phyloP scores from a whole-genome alignment of 2,888 invertebrate species.

The Dolichomitus sp. region DNA sequence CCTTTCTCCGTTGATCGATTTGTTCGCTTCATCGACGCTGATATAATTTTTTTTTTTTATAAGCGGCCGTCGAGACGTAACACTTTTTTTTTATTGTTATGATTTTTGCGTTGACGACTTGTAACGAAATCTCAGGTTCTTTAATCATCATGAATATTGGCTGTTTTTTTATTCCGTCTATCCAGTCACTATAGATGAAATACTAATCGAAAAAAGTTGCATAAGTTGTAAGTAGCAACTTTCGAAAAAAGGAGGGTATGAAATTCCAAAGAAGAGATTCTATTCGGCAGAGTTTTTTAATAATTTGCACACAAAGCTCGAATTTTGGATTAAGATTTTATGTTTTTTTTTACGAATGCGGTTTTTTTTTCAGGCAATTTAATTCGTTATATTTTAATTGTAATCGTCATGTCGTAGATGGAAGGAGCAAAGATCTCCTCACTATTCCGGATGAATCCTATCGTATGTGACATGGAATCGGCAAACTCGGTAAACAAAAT shows the following conservation, averaged over 20 bases:
- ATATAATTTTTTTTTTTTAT: slow-evolving; percentile 25
- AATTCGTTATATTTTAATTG: slow-evolving; percentile 27
- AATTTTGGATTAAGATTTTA: slow-evolving; percentile 41
- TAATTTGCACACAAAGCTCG: slow-evolving; percentile 43
- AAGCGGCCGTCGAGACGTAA: slow-evolving; percentile 47
- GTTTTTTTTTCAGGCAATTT: slow-evolving; percentile 31
- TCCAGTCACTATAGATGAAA: slow-evolving; percentile 28
- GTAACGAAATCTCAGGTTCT: slow-evolving; percentile 34
- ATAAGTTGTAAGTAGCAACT: slow-evolving; percentile 34
- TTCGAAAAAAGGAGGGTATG: slow-evolving; percentile 22
- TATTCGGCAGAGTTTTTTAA: slow-evolving; percentile 39
- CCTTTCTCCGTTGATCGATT: slow-evolving; percentile 57
- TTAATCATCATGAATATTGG: slow-evolving; percentile 35
- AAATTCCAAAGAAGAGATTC: slow-evolving; percentile 52
- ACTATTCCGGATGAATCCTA: slow-evolving; percentile 14
- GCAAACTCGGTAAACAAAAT: slow-evolving; percentile 47
- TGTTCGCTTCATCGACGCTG: slow-evolving; percentile 49
- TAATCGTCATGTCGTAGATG: slow-evolving; percentile 45
- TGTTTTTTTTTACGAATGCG: slow-evolving; percentile 24
- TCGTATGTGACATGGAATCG: slow-evolving; percentile 48
- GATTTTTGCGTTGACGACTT: slow-evolving; percentile 48
- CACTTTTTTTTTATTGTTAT: slow-evolving; percentile 54
- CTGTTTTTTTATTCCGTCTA: slow-evolving; percentile 42
- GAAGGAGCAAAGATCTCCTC: slow-evolving; percentile 49
- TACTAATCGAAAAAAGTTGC: slow-evolving; percentile 39